phyloP scores from a whole-genome alignment of 1,140 invertebrate genomes.

The Adoxophyes honmai region DNA sequence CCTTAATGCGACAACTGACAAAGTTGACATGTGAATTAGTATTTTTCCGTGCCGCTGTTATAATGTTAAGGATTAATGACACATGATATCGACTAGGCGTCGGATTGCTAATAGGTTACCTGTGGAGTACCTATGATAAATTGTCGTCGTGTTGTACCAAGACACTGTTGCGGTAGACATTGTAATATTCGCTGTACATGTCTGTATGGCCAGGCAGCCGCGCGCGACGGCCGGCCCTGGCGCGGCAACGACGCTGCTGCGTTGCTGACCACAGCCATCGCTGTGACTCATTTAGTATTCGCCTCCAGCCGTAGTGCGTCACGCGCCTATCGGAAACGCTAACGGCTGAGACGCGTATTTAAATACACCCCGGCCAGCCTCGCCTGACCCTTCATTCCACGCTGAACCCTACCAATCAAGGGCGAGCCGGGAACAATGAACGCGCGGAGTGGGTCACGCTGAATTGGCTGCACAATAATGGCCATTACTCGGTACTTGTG shows the following conservation, averaged over 20 bases:
- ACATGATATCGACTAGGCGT: slow-evolving; percentile 5
- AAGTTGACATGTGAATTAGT: slow-evolving; percentile 6
- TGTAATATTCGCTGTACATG: background rate
- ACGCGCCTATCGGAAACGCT: slow-evolving; percentile 69
- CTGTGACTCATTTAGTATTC: slow-evolving; percentile 61
- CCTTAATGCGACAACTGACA: slow-evolving; percentile 7
- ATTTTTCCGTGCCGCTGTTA: background rate
- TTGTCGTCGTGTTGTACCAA: background rate
- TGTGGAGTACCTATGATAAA: slow-evolving; percentile 5
- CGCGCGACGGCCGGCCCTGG: slow-evolving; percentile 6
- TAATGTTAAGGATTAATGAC: background rate
- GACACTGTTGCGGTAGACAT: background rate
- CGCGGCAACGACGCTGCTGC: background rate
- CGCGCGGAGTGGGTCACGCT: slow-evolving; percentile 11
- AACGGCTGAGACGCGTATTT: slow-evolving; percentile 56
- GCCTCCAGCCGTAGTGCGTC: slow-evolving; percentile 49
- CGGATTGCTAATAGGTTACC: slow-evolving; percentile 9
- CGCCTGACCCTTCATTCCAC: slow-evolving; percentile 30
- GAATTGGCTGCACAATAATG: slow-evolving; percentile 24
- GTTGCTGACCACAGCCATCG: background rate
- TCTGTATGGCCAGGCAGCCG: background rate
- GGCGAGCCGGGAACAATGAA: background rate
- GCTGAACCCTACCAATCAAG: slow-evolving; percentile 17
- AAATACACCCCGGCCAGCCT: slow-evolving; percentile 46
- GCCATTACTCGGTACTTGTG: slow-evolving; percentile 22